phyloP scores from a whole-genome alignment of 1,140 invertebrate species.

The Fopius arisanus region DNA sequence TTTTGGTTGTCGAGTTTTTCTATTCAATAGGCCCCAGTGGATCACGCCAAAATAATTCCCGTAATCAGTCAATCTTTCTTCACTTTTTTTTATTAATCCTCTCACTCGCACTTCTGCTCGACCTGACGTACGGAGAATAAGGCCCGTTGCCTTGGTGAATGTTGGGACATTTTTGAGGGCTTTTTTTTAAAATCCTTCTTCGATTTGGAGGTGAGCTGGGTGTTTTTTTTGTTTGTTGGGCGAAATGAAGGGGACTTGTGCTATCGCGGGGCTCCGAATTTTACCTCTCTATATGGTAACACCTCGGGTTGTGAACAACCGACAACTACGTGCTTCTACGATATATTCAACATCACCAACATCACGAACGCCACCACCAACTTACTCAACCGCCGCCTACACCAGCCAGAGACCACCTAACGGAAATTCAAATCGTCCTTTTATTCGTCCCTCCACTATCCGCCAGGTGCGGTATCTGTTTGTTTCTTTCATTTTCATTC shows the following conservation, averaged over 20 bases:
- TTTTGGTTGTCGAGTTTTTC: not conserved
- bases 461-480: conserved; percentile 49
- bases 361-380: conserved; percentile 47
- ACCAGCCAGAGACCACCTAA: conserved; percentile 37
- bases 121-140: not conserved
- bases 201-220: not conserved
- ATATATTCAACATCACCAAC: conserved; percentile 35
- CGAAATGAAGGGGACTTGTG: conserved; percentile 44
- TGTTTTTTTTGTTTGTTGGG: not conserved
- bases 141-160: not conserved
- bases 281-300: conserved; percentile 48
- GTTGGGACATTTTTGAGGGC: not conserved
- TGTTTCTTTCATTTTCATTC: no score
- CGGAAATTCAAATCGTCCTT: conserved; percentile 32
- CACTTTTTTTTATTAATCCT: no score
- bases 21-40: not conserved
- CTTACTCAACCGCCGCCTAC: conserved; percentile 40
- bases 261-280: conserved; percentile 42
- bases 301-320: conserved; percentile 32
- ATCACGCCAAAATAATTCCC: not conserved
- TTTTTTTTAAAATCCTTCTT: not conserved
- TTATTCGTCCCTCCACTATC: conserved; percentile 45
- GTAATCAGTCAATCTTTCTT: no score
- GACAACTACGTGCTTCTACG: conserved; percentile 37
- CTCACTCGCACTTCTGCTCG: not conserved